A percentile compares a stretch with the other conserved stretches of the same genome.
phyloP scores from a whole-genome alignment of 92 coral and sea anemone species.

The Porites rus region DNA sequence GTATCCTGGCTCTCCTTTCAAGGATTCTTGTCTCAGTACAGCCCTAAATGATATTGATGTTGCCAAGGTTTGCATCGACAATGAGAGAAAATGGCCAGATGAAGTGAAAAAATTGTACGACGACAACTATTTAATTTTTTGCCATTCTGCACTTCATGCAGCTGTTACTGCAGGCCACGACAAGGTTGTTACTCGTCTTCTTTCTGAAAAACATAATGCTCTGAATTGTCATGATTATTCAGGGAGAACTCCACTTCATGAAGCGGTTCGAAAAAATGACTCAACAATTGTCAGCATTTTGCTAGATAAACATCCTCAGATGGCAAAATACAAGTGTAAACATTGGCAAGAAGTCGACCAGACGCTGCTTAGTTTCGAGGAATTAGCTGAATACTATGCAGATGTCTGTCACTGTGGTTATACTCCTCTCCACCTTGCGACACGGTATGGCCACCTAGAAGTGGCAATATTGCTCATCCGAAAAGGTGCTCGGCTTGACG shows the following conservation, averaged over 20 bases:
- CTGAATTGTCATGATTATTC: conserved; percentile 52
- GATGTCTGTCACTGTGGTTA: conserved; percentile 63
- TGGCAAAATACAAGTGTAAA: conserved; percentile 45
- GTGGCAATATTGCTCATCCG: conserved; percentile 31
- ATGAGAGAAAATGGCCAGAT: neutral
- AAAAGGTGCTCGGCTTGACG: conserved; percentile 15
- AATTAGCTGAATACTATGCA: conserved; percentile 17
- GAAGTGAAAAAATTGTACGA: conserved; percentile 24
- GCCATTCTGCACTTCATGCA: conserved; percentile 76
- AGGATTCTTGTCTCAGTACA: neutral
- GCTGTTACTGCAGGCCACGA: conserved; percentile 62
- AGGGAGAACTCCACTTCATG: conserved; percentile 74
- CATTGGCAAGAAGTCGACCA: conserved; percentile 9
- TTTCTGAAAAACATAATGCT: conserved; percentile 29
- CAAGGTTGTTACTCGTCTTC: conserved; percentile 46
- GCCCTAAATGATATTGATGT: neutral
- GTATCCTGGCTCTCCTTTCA: neutral
- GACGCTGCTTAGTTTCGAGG: conserved; percentile 16
- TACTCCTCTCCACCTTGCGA: conserved; percentile 67
- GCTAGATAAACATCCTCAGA: conserved; percentile 40
- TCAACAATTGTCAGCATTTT: conserved; percentile 32
- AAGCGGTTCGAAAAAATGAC: conserved; percentile 60
- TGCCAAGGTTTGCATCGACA: neutral
- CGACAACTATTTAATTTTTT: conserved; percentile 43
- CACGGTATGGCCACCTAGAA: conserved; percentile 40